phyloP scores from a whole-genome alignment of 2,888 invertebrate species.

The Galerucella pusilla region DNA sequence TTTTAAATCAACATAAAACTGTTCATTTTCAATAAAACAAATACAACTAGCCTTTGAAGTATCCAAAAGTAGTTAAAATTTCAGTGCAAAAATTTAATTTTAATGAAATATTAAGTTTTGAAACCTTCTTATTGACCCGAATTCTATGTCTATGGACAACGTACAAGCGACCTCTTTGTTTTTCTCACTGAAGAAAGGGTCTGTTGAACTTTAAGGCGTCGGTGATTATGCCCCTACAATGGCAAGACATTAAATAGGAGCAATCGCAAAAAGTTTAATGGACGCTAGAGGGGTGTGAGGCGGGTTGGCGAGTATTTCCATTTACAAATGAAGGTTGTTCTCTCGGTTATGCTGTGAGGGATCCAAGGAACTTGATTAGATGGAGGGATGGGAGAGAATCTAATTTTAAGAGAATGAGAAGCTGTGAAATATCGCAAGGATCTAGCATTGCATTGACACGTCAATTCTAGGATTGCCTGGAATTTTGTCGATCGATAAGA shows the following conservation, averaged over 20 bases:
- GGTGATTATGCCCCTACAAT: conserved; percentile 51
- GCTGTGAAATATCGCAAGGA: conserved; percentile 14
- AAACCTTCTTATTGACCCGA: not conserved
- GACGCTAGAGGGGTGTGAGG: not conserved
- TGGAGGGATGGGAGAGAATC: conserved; percentile 25
- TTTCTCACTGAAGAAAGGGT: conserved; percentile 58
- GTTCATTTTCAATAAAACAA: too few species aligned
- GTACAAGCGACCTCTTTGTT: conserved; percentile 56
- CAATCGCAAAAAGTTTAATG: conserved; percentile 37
- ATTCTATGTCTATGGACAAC: not conserved
- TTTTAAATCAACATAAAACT: too few species aligned
- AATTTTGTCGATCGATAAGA: not conserved
- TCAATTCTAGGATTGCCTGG: conserved; percentile 1
- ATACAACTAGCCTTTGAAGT: too few species aligned
- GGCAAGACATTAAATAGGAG: conserved; percentile 53
- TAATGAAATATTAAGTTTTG: not conserved
- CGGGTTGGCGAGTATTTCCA: conserved; percentile 16
- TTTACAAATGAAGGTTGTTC: conserved; percentile 31
- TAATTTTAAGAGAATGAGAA: conserved; percentile 23
- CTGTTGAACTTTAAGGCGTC: conserved; percentile 54
- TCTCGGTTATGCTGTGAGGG: conserved; percentile 16
- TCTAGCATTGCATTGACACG: conserved; percentile 11
- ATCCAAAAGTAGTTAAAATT: too few species aligned
- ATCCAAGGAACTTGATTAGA: conserved; percentile 32
- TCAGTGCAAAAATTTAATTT: too few species aligned